Percentiles rank a stretch among this genome's conserved stretches.
phyloP scores from a whole-genome alignment of 1,140 invertebrate species.

The Hestina assimilis region DNA sequence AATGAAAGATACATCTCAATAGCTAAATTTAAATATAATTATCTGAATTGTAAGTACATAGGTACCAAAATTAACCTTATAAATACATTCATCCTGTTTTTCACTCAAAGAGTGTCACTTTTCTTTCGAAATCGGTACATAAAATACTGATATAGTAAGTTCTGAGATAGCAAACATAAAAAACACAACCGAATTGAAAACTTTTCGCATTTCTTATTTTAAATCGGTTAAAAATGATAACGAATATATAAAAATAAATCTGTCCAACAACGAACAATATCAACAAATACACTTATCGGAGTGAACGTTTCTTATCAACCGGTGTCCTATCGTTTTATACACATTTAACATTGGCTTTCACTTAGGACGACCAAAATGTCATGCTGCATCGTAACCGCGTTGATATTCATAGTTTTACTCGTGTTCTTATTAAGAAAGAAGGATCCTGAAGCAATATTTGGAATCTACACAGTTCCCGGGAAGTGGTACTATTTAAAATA shows the following conservation, averaged over 20 bases:
- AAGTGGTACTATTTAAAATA: constrained; percentile 83
- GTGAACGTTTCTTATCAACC: constrained; percentile 6
- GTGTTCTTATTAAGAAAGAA: constrained; percentile 38
- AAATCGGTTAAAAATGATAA: too few species aligned
- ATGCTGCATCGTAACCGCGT: constrained; percentile 11
- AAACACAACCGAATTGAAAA: background rate
- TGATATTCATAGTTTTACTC: constrained; percentile 30
- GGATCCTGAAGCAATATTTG: constrained; percentile 77
- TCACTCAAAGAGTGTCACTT: too few species aligned
- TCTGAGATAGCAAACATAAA: background rate
- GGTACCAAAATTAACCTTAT: too few species aligned
- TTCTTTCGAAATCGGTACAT: too few species aligned
- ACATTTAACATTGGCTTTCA: background rate
- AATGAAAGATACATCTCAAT: too few species aligned
- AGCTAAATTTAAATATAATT: too few species aligned
- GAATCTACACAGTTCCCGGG: constrained; percentile 80
- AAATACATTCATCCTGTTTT: too few species aligned
- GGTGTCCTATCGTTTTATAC: constrained; percentile 1
- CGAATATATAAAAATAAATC: background rate
- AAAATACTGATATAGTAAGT: too few species aligned
- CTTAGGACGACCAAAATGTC: constrained; percentile 25
- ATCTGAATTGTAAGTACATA: too few species aligned
- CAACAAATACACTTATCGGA: background rate
- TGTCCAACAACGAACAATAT: constrained; percentile 3
- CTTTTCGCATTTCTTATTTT: too few species aligned